Evolutionary conservation across 2,888 invertebrate species (phyloP).

Genomic region (Eledone cirrhosa): DNA sequence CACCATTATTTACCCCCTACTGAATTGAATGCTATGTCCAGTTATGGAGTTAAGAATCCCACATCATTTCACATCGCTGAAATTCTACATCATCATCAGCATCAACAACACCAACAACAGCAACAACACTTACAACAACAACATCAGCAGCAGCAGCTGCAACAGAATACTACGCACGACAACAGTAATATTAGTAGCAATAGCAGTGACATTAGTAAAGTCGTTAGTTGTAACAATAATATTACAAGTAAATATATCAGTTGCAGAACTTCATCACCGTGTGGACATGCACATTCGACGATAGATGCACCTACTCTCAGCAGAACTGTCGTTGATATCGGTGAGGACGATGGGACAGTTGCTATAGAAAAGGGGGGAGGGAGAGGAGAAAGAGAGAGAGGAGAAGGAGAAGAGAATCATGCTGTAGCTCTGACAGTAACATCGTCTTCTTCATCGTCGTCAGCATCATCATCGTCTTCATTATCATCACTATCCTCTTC

Average conservation of each 20-base stretch:
- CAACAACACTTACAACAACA: too few species aligned
- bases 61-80: slow-evolving; percentile 12
- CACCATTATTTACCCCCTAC: slow-evolving; percentile 4
- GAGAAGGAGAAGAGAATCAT: too few species aligned
- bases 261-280: neutral
- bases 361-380: too few species aligned
- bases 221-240: too few species aligned
- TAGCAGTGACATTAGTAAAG: too few species aligned
- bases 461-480: neutral
- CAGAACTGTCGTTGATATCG: too few species aligned
- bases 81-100: neutral
- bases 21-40: neutral
- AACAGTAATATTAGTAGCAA: too few species aligned
- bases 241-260: too few species aligned
- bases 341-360: too few species aligned
- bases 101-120: neutral
- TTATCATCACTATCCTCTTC: neutral
- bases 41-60: slow-evolving; percentile 11
- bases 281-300: neutral
- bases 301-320: neutral
- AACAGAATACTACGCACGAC: too few species aligned
- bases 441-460: neutral
- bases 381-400: too few species aligned
- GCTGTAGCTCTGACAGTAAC: neutral
- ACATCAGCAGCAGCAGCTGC: too few species aligned